phyloP scores from a whole-genome alignment of 2,113 vertebrate genomes.

The Riparia riparia region DNA sequence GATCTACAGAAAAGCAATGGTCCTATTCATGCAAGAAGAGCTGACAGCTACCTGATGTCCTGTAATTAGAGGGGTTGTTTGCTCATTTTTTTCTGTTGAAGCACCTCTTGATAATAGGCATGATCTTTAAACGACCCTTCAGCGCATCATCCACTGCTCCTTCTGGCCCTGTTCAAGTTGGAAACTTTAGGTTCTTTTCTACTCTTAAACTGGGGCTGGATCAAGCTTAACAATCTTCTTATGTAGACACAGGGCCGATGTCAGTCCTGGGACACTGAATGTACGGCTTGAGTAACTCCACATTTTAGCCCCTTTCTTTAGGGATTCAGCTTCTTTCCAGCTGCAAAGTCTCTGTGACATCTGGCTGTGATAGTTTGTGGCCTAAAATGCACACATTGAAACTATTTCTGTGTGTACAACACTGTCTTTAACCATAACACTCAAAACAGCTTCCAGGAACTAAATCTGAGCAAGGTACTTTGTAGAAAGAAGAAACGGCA shows the following conservation, averaged over 20 bases:
- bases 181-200: background rate
- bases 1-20: background rate
- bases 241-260: rapidly evolving
- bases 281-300: background rate
- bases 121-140: background rate
- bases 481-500: background rate
- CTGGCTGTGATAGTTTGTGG: background rate
- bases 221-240: background rate
- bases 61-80: background rate
- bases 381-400: background rate
- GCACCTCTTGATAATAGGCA: background rate
- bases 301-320: background rate
- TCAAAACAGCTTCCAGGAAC: background rate
- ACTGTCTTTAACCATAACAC: background rate
- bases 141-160: background rate
- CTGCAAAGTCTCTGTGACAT: background rate
- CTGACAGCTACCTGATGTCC: background rate
- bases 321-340: background rate
- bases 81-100: background rate
- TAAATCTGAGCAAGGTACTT: background rate
- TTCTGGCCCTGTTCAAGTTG: background rate
- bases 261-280: background rate
- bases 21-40: background rate
- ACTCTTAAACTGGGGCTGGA: background rate
- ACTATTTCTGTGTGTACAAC: background rate